A percentile compares a stretch with the other conserved stretches of the same genome.
Conservation (phyloP, 2,888 invertebrate genomes). For the Heliothis peltigera region DNA sequence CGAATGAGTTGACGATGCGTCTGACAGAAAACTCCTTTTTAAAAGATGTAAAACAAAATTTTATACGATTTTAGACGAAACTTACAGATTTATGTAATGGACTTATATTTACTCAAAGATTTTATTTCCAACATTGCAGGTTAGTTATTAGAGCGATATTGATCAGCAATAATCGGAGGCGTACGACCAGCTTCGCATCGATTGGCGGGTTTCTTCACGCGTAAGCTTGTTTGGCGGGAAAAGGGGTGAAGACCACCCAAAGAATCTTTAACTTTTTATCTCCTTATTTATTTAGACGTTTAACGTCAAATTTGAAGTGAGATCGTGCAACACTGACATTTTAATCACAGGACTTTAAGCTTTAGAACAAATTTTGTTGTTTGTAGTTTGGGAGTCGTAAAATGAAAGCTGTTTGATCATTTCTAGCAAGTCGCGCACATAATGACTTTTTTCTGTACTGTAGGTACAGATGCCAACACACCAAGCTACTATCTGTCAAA, state of each 20-base stretch:
- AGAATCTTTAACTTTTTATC: slow-evolving; percentile 8
- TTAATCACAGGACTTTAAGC: neutral
- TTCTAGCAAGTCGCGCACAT: too few relatives aligned
- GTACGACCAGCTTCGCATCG: slow-evolving; percentile 35
- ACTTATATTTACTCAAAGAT: neutral
- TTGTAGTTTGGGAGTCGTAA: neutral
- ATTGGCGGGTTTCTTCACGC: slow-evolving; percentile 36
- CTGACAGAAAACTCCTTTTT: too few relatives aligned
- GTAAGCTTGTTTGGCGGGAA: slow-evolving; percentile 50
- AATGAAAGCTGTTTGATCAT: neutral
- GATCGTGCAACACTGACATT: slow-evolving; percentile 1
- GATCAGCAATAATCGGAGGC: slow-evolving; percentile 31
- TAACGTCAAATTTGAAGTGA: slow-evolving; percentile 18
- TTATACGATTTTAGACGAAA: too few relatives aligned
- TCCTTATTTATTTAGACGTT: slow-evolving; percentile 2
- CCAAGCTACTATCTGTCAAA: too few relatives aligned
- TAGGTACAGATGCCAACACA: too few relatives aligned
- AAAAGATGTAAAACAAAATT: too few relatives aligned
- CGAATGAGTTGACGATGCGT: too few relatives aligned
- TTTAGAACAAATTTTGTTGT: neutral
- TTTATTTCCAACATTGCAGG: slow-evolving; percentile 23
- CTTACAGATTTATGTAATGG: too few relatives aligned
- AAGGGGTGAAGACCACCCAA: slow-evolving; percentile 22
- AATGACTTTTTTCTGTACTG: too few relatives aligned
- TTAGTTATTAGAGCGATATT: slow-evolving; percentile 29